Evolutionary conservation across 92 coral and sea anemone species (phyloP), one percentile per base, ranked within the genome.

Genomic region (Epizoanthus scotinus): DNA sequence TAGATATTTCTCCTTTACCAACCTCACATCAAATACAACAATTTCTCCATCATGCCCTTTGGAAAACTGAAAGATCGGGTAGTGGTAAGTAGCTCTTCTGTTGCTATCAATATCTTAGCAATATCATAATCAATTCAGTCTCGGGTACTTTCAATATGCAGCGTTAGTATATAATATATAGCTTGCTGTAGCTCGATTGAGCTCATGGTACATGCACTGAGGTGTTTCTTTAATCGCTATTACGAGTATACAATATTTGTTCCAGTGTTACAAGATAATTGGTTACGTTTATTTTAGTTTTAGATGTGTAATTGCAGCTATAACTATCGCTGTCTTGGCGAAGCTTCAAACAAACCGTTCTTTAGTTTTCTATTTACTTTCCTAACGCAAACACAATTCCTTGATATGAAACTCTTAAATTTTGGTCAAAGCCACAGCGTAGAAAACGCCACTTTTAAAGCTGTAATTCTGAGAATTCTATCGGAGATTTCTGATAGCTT

Each of bases 11-110:
- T 17, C 61, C 27, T 12, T 47, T 20, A 71, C 31, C 29, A 36
- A 14, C 29, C 13, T 22, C 47, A 47, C 40, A 42, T 60, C 34
- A 79, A 25, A 26, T 25, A 22, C 10, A 50, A 60, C 82, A 71
- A 68, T 49, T 6, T 54, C 29, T 29, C 17, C 64, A 86, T 15
- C 61, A 91, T 91, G 94, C 84, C 94, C 42, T 65, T 78, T 57
- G 86, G 92, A 61, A 59, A 82, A 44, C 86, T 91, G 19, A 83
- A 78, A 84, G 70, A 89, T 83, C 92, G 92, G 3, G 34, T 91
- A 13, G 82, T 83, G 94, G 94, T 91, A 75, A 68, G 94, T 82
- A 36, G 10, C 24, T 44, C 54, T 60, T 53, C 31, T 17, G 21
- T 75, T 6, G 21, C 5, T 21, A 8, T 74, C 28, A 8, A 0